Conservation (phyloP, 2,113 vertebrate species). For the Monopterus albus region DNA sequence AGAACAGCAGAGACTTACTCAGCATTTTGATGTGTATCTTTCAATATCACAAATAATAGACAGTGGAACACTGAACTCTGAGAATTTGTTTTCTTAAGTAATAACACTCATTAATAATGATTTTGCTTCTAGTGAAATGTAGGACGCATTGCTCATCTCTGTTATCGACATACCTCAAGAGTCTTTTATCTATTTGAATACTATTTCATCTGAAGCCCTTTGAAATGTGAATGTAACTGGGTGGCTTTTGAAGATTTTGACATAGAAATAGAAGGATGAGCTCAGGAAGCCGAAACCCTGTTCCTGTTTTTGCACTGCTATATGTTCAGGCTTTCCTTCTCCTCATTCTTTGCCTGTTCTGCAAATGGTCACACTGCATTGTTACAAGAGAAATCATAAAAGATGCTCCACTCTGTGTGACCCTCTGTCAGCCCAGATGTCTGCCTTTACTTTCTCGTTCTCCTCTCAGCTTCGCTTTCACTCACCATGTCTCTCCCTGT, state of each 20-base stretch:
- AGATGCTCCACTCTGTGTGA: slow-evolving; percentile 32
- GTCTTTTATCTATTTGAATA: slow-evolving; percentile 55
- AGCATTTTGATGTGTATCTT: slow-evolving; percentile 12
- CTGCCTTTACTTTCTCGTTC: slow-evolving; percentile 19
- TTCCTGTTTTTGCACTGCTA: slow-evolving; percentile 31
- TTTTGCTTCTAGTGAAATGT: slow-evolving; percentile 40
- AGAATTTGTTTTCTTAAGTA: slow-evolving; percentile 32
- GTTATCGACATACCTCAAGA: slow-evolving; percentile 62
- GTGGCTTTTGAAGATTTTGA: slow-evolving; percentile 58
- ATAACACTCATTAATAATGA: slow-evolving; percentile 50
- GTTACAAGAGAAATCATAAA: slow-evolving; percentile 46
- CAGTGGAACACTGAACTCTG: neutral
- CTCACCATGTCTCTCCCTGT: slow-evolving; percentile 14
- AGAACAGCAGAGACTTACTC: neutral
- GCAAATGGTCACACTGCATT: slow-evolving; percentile 37
- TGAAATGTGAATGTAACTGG: slow-evolving; percentile 43
- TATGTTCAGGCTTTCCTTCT: slow-evolving; percentile 15
- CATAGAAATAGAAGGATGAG: slow-evolving; percentile 41
- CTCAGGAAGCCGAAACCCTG: slow-evolving; percentile 18
- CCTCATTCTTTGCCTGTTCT: slow-evolving; percentile 23
- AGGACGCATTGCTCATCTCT: slow-evolving; percentile 39
- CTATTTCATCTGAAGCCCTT: slow-evolving; percentile 38
- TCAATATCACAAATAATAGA: slow-evolving; percentile 1
- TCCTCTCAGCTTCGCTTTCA: slow-evolving; percentile 19
- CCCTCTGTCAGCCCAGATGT: slow-evolving; percentile 39